Base-by-base conservation (phyloP, 2,797 vertebrate genomes). In the Meriones psammophilus region DNA sequence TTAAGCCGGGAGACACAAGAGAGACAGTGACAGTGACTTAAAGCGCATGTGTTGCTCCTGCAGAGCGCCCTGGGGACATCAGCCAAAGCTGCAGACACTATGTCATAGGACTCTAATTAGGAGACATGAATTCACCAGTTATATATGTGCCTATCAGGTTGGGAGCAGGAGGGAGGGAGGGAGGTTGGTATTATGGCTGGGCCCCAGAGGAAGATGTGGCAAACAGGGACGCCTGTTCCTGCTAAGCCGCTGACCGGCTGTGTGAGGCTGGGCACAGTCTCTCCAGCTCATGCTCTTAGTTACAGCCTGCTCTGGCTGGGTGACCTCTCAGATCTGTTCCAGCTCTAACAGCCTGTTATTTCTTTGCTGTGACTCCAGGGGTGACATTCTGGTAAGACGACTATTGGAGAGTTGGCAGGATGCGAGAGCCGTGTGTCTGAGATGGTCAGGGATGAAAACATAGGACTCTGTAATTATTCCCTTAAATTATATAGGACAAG, bases 91-190 rank as follows among this genome's bases (percentile, higher is more conserved):
- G 91, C 86, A 97, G 97, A 95, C 95, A 24, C 88, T 92, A 69
- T 88, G 94, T 96, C 94, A 93, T 74, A 46, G 64, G 78, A 64
- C 92, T 92, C 39, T 64, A 50, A 77, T 86, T 85, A 88, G 15
- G 83, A 96, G 97, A 94, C 92, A n/a, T 87, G 92, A 96, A 93
- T 91, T 97, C 93, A 97, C 69, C 0, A 2, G 74, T 33, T 92
- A 46, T 13, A 9, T 22, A 71, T 85, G 92, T 78, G 89, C 81
- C 89, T 91, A 94, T 93, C 79, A 46, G 42, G 50, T 28, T 74
- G 87, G 89, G 89, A 89, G 83, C 1, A 1, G 78, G 8, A 33
- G 80, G 85, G n/a, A 33, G 80, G 85, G n/a, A 36, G 46, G 60
- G 39, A 28, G 46, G 14, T 24, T 58, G 46, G 12, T 8, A 93